Conservation (phyloP, 2,888 invertebrate genomes). For the Nudaria mundana region DNA sequence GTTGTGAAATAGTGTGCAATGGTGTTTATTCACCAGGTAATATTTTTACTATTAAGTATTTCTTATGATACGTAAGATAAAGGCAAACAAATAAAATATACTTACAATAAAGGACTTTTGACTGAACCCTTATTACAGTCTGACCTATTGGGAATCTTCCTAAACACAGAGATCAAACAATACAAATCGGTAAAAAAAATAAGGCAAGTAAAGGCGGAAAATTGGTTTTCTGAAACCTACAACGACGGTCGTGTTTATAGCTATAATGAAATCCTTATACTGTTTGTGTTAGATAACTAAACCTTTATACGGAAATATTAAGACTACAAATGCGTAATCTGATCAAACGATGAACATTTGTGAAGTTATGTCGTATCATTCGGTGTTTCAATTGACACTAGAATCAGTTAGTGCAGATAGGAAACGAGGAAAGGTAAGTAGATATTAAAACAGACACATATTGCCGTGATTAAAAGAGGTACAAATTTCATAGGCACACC, state of each 20-base stretch:
- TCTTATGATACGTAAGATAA: too few relatives aligned
- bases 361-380: neutral
- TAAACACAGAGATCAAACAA: conserved; percentile 12
- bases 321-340: neutral
- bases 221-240: conserved; percentile 13
- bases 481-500: too few relatives aligned
- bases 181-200: conserved; percentile 11
- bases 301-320: conserved; percentile 3
- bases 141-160: conserved; percentile 5
- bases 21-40: too few relatives aligned
- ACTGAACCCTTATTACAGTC: neutral
- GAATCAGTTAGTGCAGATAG: too few relatives aligned
- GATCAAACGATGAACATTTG: neutral
- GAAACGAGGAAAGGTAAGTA: too few relatives aligned
- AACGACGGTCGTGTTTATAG: conserved; percentile 8
- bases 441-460: too few relatives aligned
- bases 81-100: neutral
- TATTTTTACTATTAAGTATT: too few relatives aligned
- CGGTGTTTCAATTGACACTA: too few relatives aligned
- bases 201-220: conserved; percentile 10
- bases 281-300: conserved; percentile 14
- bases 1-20: too few relatives aligned
- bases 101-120: neutral
- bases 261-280: conserved; percentile 15
- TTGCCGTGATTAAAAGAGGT: too few relatives aligned